A percentile compares a stretch with the other conserved stretches of the same genome.
Evolutionary conservation across 2,888 invertebrate species (phyloP).

Genomic region (Morpho helenor): DNA sequence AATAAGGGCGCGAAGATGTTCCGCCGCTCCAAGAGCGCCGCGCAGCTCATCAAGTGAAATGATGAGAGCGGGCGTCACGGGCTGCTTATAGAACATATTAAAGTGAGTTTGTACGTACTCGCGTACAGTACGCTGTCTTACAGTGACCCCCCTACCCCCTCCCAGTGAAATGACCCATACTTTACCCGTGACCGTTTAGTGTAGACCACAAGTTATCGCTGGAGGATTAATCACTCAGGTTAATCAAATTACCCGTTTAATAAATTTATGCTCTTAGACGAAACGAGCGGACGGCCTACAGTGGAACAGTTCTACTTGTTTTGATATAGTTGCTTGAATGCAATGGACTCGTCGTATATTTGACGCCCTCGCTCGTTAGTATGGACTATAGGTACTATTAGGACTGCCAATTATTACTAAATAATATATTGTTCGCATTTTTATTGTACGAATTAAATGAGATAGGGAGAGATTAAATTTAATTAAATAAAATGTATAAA

Average conservation of each 20-base stretch:
- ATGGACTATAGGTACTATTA: conserved; percentile 55
- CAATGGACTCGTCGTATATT: conserved; percentile 17
- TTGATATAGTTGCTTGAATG: neutral
- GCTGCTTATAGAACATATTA: neutral
- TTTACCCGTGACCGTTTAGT: neutral
- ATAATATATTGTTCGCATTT: conserved; percentile 55
- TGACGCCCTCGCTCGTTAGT: conserved; percentile 31
- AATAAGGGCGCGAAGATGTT: conserved; percentile 76
- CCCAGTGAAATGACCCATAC: no score
- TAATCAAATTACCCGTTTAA: conserved; percentile 16
- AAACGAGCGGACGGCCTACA: conserved; percentile 5
- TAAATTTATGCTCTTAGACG: conserved; percentile 21
- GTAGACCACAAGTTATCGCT: conserved; percentile 9
- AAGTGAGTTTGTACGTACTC: no score
- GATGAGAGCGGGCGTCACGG: neutral
- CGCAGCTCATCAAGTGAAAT: conserved; percentile 74
- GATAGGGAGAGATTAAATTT: conserved; percentile 55
- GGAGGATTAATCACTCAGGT: conserved; percentile 11
- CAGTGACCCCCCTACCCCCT: no score
- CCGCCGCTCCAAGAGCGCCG: conserved; percentile 78
- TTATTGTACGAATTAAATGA: conserved; percentile 64
- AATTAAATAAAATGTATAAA: conserved; percentile 46
- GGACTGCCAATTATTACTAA: conserved; percentile 68
- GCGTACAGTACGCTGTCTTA: no score
- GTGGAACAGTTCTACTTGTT: conserved; percentile 1